A percentile compares a stretch with the other conserved stretches of the same genome.
Evolutionary conservation across 1,140 invertebrate genomes (phyloP).

Genomic region (Ceratoteleas bidentatus): DNA sequence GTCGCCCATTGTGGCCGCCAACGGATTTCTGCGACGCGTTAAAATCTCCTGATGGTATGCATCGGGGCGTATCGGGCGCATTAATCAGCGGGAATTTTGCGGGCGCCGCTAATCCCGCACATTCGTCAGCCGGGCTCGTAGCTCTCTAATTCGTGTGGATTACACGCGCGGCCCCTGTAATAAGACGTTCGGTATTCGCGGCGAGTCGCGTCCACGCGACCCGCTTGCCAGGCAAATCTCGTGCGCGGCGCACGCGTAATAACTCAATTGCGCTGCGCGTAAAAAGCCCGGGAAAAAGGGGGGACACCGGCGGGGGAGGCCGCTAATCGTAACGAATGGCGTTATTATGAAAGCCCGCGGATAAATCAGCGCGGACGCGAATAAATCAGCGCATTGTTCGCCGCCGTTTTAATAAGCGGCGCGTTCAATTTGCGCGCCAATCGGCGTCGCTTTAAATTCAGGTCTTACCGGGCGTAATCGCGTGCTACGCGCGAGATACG

Average conservation of each 20-base stretch:
- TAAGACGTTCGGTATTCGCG: slow-evolving; percentile 73
- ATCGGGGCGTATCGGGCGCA: slow-evolving; percentile 54
- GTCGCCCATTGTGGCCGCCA: slow-evolving; percentile 53
- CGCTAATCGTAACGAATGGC: slow-evolving; percentile 58
- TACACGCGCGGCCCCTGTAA: slow-evolving; percentile 22
- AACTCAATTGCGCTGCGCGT: slow-evolving; percentile 34
- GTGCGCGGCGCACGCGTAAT: slow-evolving; percentile 29
- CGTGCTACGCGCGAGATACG: slow-evolving; percentile 54
- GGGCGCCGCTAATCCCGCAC: slow-evolving; percentile 13
- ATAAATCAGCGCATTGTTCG: slow-evolving; percentile 66
- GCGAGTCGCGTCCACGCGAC: slow-evolving; percentile 76
- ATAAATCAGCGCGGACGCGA: slow-evolving; percentile 47
- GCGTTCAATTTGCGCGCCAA: slow-evolving; percentile 56
- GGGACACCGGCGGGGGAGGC: no score
- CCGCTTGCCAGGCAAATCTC: slow-evolving; percentile 47
- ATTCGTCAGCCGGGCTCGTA: slow-evolving; percentile 35
- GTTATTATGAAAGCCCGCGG: slow-evolving; percentile 36
- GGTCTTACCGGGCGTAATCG: slow-evolving; percentile 42
- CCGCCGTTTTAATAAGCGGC: slow-evolving; percentile 35
- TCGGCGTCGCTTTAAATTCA: slow-evolving; percentile 39
- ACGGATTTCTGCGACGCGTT: slow-evolving; percentile 43
- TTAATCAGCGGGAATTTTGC: slow-evolving; percentile 33
- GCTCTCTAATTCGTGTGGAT: slow-evolving; percentile 35
- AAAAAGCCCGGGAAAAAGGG: slow-evolving; percentile 15
- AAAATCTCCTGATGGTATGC: slow-evolving; percentile 65